Percentiles rank a stretch among this genome's conserved stretches.
Conservation (phyloP, 2,888 invertebrate genomes). For the Boloria euphrosyne region DNA sequence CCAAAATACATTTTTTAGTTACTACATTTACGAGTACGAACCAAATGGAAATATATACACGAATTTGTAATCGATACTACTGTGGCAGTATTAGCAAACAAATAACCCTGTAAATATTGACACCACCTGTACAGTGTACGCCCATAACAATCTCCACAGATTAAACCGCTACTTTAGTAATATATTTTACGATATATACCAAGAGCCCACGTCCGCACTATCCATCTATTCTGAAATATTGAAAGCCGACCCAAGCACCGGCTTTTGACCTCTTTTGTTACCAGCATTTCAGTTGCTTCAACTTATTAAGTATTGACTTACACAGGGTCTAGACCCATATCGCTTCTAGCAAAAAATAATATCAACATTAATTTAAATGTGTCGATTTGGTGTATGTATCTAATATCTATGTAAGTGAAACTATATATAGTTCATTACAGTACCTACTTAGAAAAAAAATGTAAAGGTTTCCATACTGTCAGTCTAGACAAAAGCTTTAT, state of each 20-base stretch:
- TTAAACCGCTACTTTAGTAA: conserved; percentile 4
- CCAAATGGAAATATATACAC: no score
- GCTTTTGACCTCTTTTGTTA: conserved; percentile 68
- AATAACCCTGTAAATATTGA: no score
- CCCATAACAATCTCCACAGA: background rate
- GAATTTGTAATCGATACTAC: no score
- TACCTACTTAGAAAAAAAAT: no score
- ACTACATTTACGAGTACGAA: no score
- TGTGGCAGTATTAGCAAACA: no score
- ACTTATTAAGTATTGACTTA: conserved; percentile 70
- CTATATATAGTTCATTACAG: no score
- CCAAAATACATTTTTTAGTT: no score
- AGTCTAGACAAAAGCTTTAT: no score
- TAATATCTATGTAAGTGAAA: no score
- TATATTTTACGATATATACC: conserved; percentile 33
- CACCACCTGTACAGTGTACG: background rate
- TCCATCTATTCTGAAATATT: conserved; percentile 56
- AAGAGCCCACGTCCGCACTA: conserved; percentile 31
- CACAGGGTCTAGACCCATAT: conserved; percentile 45
- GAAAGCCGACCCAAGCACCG: conserved; percentile 70
- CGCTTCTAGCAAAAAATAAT: background rate
- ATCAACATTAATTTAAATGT: conserved; percentile 11
- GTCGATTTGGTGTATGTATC: background rate
- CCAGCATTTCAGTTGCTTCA: conserved; percentile 70
- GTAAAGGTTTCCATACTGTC: no score